These are phyloP conservation scores for Vultur gryphus DNA, from an alignment of 2,797 vertebrate species.

Conservation along the genomic window DNA sequence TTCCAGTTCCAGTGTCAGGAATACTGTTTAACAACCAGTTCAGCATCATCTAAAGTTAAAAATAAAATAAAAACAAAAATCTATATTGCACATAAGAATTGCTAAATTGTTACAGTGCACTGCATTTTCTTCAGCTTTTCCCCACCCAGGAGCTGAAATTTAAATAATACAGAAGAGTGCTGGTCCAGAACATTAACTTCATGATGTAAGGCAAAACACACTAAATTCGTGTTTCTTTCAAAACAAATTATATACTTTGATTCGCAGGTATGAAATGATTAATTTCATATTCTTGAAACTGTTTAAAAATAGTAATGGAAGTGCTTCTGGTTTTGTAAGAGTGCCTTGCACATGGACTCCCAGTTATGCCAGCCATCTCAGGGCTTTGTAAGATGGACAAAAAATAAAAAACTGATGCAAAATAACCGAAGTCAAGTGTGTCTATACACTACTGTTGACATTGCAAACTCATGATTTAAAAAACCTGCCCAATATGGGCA, in stretches of 20 bases:
- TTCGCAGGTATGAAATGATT: background rate
- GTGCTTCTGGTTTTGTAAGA: background rate
- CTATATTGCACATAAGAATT: background rate
- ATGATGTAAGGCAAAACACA: background rate
- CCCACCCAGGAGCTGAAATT: background rate
- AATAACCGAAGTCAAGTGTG: background rate
- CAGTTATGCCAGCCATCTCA: background rate
- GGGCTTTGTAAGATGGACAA: background rate
- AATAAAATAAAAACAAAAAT: background rate
- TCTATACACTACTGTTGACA: background rate
- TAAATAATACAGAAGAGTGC: background rate
- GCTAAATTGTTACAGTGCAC: background rate
- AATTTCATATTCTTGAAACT: background rate
- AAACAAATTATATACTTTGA: background rate
- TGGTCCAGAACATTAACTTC: background rate
- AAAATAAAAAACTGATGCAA: background rate
- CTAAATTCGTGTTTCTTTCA: background rate
- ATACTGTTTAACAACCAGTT: background rate
- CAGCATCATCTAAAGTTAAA: background rate
- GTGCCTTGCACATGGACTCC: background rate
- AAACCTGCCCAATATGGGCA: background rate
- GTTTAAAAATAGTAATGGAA: background rate
- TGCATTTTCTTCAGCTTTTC: background rate
- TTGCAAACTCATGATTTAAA: background rate
- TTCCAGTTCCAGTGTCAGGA: background rate